phyloP scores from a whole-genome alignment of 2,888 invertebrate genomes.

The Stratiomys singularior region DNA sequence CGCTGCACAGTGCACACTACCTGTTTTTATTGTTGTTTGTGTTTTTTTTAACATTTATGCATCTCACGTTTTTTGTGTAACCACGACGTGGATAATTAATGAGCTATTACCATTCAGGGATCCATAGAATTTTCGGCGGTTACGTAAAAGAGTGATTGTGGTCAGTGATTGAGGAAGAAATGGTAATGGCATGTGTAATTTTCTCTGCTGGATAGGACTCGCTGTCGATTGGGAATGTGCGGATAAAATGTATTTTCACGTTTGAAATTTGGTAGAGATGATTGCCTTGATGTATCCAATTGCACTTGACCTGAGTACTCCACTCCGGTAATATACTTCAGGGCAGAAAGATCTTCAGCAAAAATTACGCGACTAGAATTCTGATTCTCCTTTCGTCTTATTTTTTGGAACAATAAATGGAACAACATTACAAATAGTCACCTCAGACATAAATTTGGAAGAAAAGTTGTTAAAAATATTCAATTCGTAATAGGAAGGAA shows the following conservation, averaged over 20 bases:
- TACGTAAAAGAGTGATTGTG: background rate
- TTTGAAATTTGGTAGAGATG: background rate
- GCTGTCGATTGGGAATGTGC: too few species aligned
- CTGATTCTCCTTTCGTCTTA: too few species aligned
- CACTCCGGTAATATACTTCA: too few species aligned
- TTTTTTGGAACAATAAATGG: too few species aligned
- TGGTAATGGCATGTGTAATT: background rate
- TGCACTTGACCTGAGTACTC: too few species aligned
- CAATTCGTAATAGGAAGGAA: too few species aligned
- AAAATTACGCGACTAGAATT: too few species aligned
- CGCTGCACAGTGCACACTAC: background rate
- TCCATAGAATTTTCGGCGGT: background rate
- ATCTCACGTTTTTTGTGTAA: background rate
- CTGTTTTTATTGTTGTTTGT: background rate
- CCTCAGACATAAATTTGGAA: too few species aligned
- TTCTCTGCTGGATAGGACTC: background rate
- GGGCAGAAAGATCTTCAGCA: too few species aligned
- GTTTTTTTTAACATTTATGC: background rate
- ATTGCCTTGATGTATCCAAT: background rate
- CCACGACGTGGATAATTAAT: slow-evolving; percentile 1
- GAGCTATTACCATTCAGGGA: background rate
- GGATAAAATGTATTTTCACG: too few species aligned
- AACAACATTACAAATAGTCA: too few species aligned
- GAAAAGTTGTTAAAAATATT: too few species aligned
- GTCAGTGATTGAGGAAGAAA: background rate